These are phyloP conservation scores for Spodoptera frugiperda DNA, from an alignment of 1,140 invertebrate species.

Conservation along the genomic window DNA sequence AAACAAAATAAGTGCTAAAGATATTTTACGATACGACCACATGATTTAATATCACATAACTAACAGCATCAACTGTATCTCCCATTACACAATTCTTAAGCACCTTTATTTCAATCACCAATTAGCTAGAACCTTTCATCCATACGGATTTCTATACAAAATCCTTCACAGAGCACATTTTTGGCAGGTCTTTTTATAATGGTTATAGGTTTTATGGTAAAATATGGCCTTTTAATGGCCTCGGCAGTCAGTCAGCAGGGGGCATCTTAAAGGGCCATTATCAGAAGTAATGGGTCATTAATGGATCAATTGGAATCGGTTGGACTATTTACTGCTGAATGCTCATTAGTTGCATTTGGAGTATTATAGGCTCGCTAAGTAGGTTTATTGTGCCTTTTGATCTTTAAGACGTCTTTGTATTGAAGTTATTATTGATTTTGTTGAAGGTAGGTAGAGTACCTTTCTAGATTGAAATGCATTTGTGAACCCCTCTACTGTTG, in stretches of 20 bases:
- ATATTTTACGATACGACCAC: not conserved
- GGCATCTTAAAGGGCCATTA: conserved; percentile 1
- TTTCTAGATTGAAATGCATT: no score
- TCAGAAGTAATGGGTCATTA: conserved; percentile 1
- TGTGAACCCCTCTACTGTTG: no score
- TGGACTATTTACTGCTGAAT: not conserved
- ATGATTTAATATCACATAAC: not conserved
- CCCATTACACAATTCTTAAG: not conserved
- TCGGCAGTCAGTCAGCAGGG: not conserved
- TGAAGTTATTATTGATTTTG: no score
- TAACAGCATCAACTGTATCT: not conserved
- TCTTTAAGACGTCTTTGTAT: no score
- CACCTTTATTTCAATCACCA: not conserved
- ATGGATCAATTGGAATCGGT: not conserved
- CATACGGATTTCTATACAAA: not conserved
- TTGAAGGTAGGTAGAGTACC: not conserved
- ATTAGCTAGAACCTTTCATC: not conserved
- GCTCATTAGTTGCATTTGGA: not conserved
- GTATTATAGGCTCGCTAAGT: not conserved
- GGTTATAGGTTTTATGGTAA: conserved; percentile 4
- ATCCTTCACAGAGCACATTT: not conserved
- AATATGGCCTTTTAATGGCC: conserved; percentile 2
- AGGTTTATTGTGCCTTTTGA: conserved; percentile 6
- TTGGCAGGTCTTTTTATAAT: not conserved
- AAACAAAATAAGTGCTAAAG: no score